These are phyloP conservation scores for Erebia ligea DNA, from an alignment of 2,888 invertebrate genomes.

Conservation along the genomic window DNA sequence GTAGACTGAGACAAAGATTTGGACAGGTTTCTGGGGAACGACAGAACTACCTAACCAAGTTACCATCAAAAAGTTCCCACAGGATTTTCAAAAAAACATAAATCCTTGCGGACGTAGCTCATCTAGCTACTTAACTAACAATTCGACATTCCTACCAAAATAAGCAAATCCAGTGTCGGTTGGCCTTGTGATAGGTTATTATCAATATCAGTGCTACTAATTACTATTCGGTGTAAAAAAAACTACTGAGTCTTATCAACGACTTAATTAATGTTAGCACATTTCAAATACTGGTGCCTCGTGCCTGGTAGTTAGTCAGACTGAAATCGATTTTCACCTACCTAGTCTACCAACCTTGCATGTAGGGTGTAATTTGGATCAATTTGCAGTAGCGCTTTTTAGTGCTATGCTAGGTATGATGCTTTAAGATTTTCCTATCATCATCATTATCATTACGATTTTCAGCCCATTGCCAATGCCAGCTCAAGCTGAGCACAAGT, in stretches of 20 bases:
- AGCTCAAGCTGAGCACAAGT: too few relatives aligned
- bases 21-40: too few relatives aligned
- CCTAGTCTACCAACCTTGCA: background rate
- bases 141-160: background rate
- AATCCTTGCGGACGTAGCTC: background rate
- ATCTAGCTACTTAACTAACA: background rate
- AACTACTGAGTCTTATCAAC: conserved; percentile 14
- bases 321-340: conserved; percentile 13
- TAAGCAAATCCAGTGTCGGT: background rate
- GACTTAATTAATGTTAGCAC: conserved; percentile 7
- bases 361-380: background rate
- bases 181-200: conserved; percentile 23
- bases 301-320: background rate
- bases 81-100: too few relatives aligned
- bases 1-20: too few relatives aligned
- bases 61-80: too few relatives aligned
- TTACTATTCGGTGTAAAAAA: conserved; percentile 7
- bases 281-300: conserved; percentile 5
- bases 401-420: too few relatives aligned
- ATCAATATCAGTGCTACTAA: conserved; percentile 8
- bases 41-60: too few relatives aligned
- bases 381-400: background rate
- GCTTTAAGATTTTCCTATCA: too few relatives aligned
- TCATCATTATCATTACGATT: too few relatives aligned
- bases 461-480: too few relatives aligned